A percentile compares a stretch with the other conserved stretches of the same genome.
Conservation (phyloP, 2,797 vertebrate genomes). For the Cetoscarus ocellatus region DNA sequence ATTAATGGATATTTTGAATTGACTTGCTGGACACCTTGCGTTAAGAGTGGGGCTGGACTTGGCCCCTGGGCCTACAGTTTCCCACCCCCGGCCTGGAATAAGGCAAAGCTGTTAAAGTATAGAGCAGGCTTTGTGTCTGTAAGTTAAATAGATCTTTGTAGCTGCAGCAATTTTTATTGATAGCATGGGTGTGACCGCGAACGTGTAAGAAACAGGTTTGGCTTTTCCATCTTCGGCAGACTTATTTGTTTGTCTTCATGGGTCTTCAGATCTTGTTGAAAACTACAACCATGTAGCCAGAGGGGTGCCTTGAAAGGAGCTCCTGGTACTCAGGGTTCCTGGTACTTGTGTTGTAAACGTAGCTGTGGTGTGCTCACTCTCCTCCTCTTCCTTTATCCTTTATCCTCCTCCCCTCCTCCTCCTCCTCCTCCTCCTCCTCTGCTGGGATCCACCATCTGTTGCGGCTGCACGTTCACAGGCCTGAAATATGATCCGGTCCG, state of each 20-base stretch:
- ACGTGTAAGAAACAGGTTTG: background rate
- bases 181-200: background rate
- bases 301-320: background rate
- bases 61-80: no score
- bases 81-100: no score
- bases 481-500: slow-evolving; percentile 77
- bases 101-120: no score
- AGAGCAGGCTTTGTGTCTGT: no score
- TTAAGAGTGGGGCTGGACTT: no score
- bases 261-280: background rate
- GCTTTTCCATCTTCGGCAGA: background rate
- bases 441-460: slow-evolving; percentile 77
- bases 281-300: background rate
- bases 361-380: slow-evolving; percentile 36
- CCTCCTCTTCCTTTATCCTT: slow-evolving; percentile 60
- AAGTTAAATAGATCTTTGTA: no score
- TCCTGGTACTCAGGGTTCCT: background rate
- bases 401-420: background rate
- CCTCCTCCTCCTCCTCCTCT: background rate
- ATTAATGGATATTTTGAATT: no score
- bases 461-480: slow-evolving; percentile 67
- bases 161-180: no score
- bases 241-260: background rate
- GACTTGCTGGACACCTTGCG: no score
- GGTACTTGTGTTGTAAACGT: background rate